phyloP scores from a whole-genome alignment of 2,113 vertebrate genomes.

The Philantomba maxwellii region DNA sequence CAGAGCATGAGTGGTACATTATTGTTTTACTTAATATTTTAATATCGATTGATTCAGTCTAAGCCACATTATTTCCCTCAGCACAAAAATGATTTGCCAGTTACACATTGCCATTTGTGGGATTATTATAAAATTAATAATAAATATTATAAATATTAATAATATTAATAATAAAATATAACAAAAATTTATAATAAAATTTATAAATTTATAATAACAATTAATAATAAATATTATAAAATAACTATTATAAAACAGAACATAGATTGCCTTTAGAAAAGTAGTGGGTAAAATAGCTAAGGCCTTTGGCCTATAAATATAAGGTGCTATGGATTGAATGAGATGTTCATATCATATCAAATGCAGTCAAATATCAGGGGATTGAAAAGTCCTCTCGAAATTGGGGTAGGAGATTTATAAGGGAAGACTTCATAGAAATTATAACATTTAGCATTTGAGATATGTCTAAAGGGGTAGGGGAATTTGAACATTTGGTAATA shows the following conservation, averaged over 20 bases:
- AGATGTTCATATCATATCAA: not conserved
- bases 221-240: too few relatives aligned
- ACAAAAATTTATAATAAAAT: too few relatives aligned
- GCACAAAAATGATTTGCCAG: not conserved
- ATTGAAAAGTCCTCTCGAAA: not conserved
- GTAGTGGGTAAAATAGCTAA: not conserved
- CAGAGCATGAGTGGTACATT: not conserved
- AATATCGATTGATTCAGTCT: not conserved
- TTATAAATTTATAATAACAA: too few relatives aligned
- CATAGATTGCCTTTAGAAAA: not conserved
- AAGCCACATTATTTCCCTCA: not conserved
- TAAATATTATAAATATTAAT: too few relatives aligned
- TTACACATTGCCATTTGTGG: not conserved
- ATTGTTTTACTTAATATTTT: not conserved
- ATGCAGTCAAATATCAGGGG: not conserved
- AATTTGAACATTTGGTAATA: not conserved
- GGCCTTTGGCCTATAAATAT: not conserved
- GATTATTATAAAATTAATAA: too few relatives aligned
- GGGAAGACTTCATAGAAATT: not conserved
- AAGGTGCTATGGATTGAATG: not conserved
- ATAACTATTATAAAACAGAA: not conserved
- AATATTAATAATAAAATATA: too few relatives aligned
- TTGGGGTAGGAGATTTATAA: not conserved
- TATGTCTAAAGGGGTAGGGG: rapidly evolving
- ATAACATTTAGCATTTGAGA: not conserved